Base-by-base conservation (phyloP, 2,888 invertebrate species). In the Mantis religiosa region DNA sequence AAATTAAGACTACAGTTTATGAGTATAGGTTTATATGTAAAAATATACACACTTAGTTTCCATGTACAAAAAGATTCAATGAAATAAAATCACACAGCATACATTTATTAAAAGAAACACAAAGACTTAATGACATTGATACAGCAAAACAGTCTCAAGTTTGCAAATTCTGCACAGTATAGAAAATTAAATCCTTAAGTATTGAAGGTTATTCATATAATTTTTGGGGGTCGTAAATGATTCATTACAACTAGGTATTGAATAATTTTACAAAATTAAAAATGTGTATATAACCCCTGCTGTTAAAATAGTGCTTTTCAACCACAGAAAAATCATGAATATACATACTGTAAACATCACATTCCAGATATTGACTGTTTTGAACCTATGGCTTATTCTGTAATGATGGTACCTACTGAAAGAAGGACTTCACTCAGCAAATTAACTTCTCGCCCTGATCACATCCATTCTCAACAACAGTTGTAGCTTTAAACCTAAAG, bases 41-140 rank as follows among this genome's bases (percentile, higher is more conserved):
- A 90, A 89, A 89, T 82, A 85, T 71, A 87, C 25, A 20, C n/a
- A 87, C 86, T 87, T 87, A 87, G 86, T 87, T 87, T 87, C 86
- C 86, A 81, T 87, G 86, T 85, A 41, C 54, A 71, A 71, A 71
- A 71, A 71, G 54, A 71, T 71, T 71, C 54, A 71, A 71, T 71
- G 54, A 71, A 71, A 15, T 20, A 71, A 71, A 71, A 71, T 71
- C 54, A 71, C 54, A 71, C 25, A 71, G 25, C 54, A 71, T 71
- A 71, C 54, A 71, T 71, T 71, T 71, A 71, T 71, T 20, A 71
- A 71, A 54, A 20, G 54, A 71, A 71, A 71, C 20, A 71, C 54
- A 71, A 71, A 71, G 54, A 71, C 20, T 71, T 71, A 71, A 71
- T 71, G 25, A 71, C 54, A 71, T 71, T 71, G 14, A 71, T 71